Evolutionary conservation across 2,113 vertebrate species (phyloP).

Genomic region (Paratilapia polleni): DNA sequence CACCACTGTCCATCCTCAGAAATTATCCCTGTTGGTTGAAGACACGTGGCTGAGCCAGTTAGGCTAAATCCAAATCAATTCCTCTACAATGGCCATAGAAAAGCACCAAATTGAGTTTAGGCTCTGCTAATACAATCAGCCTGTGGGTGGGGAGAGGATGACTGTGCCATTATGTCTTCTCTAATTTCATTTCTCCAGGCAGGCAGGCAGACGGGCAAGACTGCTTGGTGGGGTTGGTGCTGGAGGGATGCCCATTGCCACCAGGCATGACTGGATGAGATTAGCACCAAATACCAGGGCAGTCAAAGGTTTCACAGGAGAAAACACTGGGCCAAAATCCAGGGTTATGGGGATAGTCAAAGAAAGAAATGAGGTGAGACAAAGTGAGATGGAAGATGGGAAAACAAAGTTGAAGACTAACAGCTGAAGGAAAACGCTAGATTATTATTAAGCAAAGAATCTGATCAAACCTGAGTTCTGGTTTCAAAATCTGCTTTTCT

Average conservation of each 20-base stretch:
- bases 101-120: constrained; percentile 74
- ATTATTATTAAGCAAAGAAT: not conserved
- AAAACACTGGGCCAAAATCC: constrained; percentile 15
- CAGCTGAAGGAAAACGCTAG: not conserved
- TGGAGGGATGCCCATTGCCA: constrained; percentile 71
- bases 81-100: constrained; percentile 67
- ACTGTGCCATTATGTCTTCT: constrained; percentile 78
- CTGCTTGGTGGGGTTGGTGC: constrained; percentile 60
- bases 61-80: constrained; percentile 76
- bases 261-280: constrained; percentile 61
- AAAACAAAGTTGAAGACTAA: not conserved
- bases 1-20: constrained; percentile 32
- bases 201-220: constrained; percentile 49
- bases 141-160: constrained; percentile 72
- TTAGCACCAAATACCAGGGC: constrained; percentile 54
- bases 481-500: not conserved
- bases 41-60: constrained; percentile 70
- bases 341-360: constrained; percentile 20
- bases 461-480: not conserved
- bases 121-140: constrained; percentile 74
- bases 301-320: constrained; percentile 70
- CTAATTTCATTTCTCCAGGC: constrained; percentile 76
- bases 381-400: not conserved
- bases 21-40: constrained; percentile 50
- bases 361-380: not conserved